These are phyloP conservation scores for Actenoides lindsayi DNA, from an alignment of 2,113 vertebrate species.

Conservation along the genomic window DNA sequence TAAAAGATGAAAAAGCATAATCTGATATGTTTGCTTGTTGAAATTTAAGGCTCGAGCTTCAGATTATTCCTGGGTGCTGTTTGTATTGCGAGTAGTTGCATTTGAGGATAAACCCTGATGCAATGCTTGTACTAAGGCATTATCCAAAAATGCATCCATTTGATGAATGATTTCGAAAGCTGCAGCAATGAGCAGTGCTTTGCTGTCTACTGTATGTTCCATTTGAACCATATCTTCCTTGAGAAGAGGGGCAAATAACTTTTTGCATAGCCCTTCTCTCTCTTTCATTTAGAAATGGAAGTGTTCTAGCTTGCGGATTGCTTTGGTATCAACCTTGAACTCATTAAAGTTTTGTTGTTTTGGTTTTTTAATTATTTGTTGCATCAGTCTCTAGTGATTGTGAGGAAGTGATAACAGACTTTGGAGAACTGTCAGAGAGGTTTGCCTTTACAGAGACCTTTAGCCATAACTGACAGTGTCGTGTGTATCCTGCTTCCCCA, in stretches of 20 bases:
- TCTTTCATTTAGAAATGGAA: background rate
- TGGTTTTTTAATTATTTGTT: background rate
- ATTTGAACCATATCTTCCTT: background rate
- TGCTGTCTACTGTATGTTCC: background rate
- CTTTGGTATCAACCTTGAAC: background rate
- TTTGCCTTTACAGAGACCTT: background rate
- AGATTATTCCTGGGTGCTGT: background rate
- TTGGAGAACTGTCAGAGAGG: background rate
- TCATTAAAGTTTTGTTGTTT: background rate
- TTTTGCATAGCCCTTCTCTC: background rate
- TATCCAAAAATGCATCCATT: background rate
- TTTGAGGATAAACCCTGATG: background rate
- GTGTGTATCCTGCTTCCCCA: background rate
- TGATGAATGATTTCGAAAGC: background rate
- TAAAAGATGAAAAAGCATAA: background rate
- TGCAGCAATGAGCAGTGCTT: background rate
- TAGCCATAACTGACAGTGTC: background rate
- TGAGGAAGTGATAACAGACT: background rate
- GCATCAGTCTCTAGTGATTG: background rate
- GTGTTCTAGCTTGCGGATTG: background rate
- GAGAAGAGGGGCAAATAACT: background rate
- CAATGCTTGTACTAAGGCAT: fast-evolving
- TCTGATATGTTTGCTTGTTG: background rate
- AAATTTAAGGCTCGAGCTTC: background rate
- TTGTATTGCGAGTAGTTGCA: background rate